Percentiles rank a stretch among this genome's conserved stretches.
phyloP scores from a whole-genome alignment of 2,888 invertebrate species.

The Eristalis tenax region DNA sequence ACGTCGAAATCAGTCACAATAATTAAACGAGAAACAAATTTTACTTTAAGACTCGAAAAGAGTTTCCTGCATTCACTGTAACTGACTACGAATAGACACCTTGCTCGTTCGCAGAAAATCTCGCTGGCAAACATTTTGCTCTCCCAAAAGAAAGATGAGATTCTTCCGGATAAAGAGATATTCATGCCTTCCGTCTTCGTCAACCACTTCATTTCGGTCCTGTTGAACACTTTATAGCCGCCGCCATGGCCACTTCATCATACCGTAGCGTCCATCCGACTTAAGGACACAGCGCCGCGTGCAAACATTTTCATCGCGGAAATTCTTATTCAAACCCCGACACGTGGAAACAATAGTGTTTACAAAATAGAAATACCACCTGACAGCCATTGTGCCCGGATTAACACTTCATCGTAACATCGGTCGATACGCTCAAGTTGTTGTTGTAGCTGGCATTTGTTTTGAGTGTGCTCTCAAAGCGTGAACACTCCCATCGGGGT shows the following conservation, averaged over 20 bases:
- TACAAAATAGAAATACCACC: slow-evolving; percentile 55
- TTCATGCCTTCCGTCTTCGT: neutral
- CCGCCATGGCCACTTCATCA: neutral
- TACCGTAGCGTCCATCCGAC: slow-evolving; percentile 1
- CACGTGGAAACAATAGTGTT: slow-evolving; percentile 65
- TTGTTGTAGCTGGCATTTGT: slow-evolving; percentile 14
- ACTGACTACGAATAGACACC: no score
- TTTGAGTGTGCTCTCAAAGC: slow-evolving; percentile 40
- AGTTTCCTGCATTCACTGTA: no score
- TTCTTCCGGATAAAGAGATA: neutral
- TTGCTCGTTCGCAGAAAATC: neutral
- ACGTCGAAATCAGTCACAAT: no score
- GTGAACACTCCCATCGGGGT: slow-evolving; percentile 30
- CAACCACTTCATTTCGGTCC: neutral
- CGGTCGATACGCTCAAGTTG: neutral
- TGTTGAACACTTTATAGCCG: neutral
- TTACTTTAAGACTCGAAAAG: no score
- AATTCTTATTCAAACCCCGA: slow-evolving; percentile 52
- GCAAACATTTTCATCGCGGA: slow-evolving; percentile 5
- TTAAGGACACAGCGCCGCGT: neutral
- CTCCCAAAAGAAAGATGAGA: neutral
- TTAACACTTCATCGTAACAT: slow-evolving; percentile 59
- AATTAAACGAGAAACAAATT: no score
- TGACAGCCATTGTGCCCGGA: slow-evolving; percentile 55
- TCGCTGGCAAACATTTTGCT: neutral